phyloP scores from a whole-genome alignment of 2,797 vertebrate genomes.

The Eurystomus glaucurus region DNA sequence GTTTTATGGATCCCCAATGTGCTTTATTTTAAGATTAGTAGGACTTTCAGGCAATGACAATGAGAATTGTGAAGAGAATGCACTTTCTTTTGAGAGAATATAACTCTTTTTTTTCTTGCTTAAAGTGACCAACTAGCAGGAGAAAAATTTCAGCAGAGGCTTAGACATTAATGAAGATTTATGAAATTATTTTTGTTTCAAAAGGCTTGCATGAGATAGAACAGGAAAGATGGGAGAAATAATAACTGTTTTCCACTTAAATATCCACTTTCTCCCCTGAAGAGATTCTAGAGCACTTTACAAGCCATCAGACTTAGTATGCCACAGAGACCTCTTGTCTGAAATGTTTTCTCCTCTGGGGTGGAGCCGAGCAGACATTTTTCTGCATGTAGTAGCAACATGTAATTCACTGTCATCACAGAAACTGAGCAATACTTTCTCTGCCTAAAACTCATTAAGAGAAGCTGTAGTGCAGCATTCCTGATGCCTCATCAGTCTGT shows the following conservation, averaged over 20 bases:
- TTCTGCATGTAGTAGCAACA: neutral
- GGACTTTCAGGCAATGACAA: neutral
- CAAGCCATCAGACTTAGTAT: neutral
- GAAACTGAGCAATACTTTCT: neutral
- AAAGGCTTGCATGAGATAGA: neutral
- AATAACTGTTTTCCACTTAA: neutral
- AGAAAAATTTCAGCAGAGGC: neutral
- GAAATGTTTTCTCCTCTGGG: neutral
- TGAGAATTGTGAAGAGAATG: slow-evolving; percentile 1
- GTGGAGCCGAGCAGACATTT: neutral
- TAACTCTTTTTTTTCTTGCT: neutral
- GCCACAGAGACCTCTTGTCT: neutral
- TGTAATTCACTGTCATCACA: neutral
- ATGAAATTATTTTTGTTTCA: neutral
- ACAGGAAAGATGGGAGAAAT: neutral
- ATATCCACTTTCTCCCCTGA: neutral
- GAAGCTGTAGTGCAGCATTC: neutral
- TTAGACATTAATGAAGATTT: neutral
- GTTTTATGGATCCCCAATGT: slow-evolving; percentile 56
- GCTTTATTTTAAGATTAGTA: slow-evolving; percentile 61
- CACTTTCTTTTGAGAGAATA: slow-evolving; percentile 7
- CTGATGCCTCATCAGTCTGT: neutral
- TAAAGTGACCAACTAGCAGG: neutral
- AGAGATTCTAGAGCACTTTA: neutral
- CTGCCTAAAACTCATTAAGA: neutral